Percentiles rank a stretch among this genome's conserved stretches.
Conservation (phyloP, 2,797 vertebrate genomes). For the Tinamus major region DNA sequence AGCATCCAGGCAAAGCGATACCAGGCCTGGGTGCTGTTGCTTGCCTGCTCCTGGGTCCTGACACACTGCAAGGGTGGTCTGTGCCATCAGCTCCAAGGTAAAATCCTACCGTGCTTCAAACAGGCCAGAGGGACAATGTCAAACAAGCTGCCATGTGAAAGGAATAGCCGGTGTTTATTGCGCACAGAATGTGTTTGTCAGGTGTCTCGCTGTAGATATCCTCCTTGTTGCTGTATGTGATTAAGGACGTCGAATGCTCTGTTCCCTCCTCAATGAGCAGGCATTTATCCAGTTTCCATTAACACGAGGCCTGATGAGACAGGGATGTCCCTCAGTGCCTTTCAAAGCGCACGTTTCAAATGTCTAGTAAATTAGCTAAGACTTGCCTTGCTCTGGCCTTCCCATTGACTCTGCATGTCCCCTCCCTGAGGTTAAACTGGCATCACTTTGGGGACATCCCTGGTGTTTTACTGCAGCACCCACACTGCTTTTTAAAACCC, state of each 20-base stretch:
- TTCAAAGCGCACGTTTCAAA: slow-evolving; percentile 22
- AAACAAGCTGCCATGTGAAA: background rate
- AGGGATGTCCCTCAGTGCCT: slow-evolving; percentile 35
- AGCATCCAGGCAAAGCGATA: background rate
- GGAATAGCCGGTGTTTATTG: background rate
- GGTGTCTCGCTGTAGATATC: background rate
- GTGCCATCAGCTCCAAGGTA: background rate
- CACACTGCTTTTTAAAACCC: background rate
- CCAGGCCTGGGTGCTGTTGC: background rate
- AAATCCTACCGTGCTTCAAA: slow-evolving; percentile 1
- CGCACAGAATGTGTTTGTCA: background rate
- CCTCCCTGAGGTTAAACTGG: background rate
- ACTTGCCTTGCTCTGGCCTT: background rate
- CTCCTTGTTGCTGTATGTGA: background rate
- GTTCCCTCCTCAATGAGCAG: background rate
- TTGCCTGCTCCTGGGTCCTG: background rate
- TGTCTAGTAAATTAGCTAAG: slow-evolving; percentile 6
- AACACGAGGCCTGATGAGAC: background rate
- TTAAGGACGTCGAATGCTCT: background rate
- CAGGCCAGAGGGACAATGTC: background rate
- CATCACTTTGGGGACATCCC: accelerated
- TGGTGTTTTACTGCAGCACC: background rate
- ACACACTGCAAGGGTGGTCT: background rate
- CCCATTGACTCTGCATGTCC: background rate
- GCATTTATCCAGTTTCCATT: background rate